phyloP scores from a whole-genome alignment of 1,140 invertebrate genomes.

The Pomacea maculata region DNA sequence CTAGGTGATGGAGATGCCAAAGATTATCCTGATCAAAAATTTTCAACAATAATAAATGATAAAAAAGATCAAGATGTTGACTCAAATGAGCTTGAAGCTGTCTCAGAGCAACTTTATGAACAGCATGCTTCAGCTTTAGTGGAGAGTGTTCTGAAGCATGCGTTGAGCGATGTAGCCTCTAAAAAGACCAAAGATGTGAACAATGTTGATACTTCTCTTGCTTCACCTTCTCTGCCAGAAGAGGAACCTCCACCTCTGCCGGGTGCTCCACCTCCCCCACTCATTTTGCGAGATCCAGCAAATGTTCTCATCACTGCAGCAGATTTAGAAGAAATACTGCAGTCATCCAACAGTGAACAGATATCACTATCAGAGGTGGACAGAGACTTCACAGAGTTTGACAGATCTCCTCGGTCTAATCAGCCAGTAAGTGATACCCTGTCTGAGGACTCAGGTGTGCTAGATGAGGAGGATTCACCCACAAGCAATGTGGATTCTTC shows the following conservation, averaged over 20 bases:
- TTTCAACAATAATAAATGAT: too few relatives aligned
- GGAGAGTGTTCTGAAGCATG: slow-evolving; percentile 8
- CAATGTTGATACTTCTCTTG: neutral
- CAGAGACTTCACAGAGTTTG: neutral
- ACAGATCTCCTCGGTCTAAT: neutral
- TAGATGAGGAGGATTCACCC: slow-evolving; percentile 18
- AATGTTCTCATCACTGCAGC: neutral
- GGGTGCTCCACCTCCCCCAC: slow-evolving; percentile 29
- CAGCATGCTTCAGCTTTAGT: slow-evolving; percentile 20
- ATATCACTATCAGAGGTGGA: neutral
- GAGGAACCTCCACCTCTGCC: slow-evolving; percentile 37
- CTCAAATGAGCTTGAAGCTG: too few relatives aligned
- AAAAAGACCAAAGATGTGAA: neutral
- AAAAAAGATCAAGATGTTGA: too few relatives aligned
- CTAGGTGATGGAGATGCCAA: too few relatives aligned
- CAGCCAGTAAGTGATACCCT: slow-evolving; percentile 18
- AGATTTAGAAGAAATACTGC: neutral
- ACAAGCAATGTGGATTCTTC: slow-evolving; percentile 11
- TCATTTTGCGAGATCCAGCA: slow-evolving; percentile 9
- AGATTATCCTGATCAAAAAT: too few relatives aligned
- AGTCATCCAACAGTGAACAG: neutral
- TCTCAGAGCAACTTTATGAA: neutral
- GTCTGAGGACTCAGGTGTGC: slow-evolving; percentile 20
- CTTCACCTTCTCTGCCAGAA: slow-evolving; percentile 21
- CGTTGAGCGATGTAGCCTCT: neutral